A percentile compares a stretch with the other conserved stretches of the same genome.
phyloP scores from a whole-genome alignment of 1,140 invertebrate species.

The Drosophila dunni region DNA sequence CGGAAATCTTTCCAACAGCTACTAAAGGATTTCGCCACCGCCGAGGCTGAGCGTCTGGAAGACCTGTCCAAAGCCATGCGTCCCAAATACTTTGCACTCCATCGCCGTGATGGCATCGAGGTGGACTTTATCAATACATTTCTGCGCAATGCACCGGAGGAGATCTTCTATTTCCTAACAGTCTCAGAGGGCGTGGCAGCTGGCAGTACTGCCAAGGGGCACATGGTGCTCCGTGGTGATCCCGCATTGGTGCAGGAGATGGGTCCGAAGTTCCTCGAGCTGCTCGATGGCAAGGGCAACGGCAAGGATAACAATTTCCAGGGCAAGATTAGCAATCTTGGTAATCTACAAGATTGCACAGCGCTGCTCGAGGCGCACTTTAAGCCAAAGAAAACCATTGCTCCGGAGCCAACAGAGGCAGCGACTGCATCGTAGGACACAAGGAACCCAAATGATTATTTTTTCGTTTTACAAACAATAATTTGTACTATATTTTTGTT shows the following conservation, averaged over 20 bases:
- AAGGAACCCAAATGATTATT: too few species aligned
- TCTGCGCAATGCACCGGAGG: conserved; percentile 87
- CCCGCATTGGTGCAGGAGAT: conserved; percentile 84
- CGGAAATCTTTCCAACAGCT: conserved; percentile 88
- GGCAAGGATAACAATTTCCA: conserved; percentile 86
- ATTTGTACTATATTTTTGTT: conserved; percentile 48
- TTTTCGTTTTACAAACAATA: conserved; percentile 27
- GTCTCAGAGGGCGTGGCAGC: conserved; percentile 87
- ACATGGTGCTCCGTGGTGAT: conserved; percentile 87
- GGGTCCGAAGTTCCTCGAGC: conserved; percentile 86
- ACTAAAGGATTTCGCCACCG: conserved; percentile 88
- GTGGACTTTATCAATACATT: conserved; percentile 89
- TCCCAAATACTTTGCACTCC: conserved; percentile 87
- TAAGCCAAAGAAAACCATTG: conserved; percentile 79
- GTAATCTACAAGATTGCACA: conserved; percentile 84
- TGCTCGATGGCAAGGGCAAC: conserved; percentile 88
- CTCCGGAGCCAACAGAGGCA: conserved; percentile 6
- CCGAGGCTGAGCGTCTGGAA: conserved; percentile 88
- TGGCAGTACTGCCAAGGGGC: conserved; percentile 86
- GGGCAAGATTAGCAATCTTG: conserved; percentile 87
- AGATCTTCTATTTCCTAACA: conserved; percentile 88
- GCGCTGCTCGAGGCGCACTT: conserved; percentile 80
- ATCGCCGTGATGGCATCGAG: conserved; percentile 89
- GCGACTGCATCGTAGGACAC: conserved; percentile 36
- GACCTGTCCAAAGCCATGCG: conserved; percentile 75